Percentiles rank a stretch among this genome's conserved stretches.
phyloP scores from a whole-genome alignment of 64 coral and sea anemone genomes.

The Stichodactyla helianthus region DNA sequence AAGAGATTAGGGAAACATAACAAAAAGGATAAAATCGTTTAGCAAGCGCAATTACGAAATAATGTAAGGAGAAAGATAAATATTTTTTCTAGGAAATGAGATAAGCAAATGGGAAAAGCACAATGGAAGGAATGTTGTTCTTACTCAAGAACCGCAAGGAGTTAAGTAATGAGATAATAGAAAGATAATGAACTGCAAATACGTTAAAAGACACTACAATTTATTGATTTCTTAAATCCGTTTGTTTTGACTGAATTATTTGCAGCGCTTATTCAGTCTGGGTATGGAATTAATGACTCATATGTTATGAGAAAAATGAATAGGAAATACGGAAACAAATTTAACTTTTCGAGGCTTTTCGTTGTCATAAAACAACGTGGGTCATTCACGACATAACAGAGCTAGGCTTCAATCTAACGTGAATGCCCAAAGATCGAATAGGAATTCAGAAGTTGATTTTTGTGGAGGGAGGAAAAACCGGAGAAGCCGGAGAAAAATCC shows the following conservation, averaged over 20 bases:
- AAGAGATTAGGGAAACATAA: neutral
- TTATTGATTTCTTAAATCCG: neutral
- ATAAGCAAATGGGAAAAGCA: slow-evolving; percentile 6
- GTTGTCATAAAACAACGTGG: too few species aligned
- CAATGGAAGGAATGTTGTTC: neutral
- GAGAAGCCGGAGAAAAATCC: too few species aligned
- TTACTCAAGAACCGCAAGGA: neutral
- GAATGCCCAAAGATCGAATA: too few species aligned
- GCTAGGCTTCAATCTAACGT: too few species aligned
- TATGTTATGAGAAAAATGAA: neutral
- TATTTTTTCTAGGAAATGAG: neutral
- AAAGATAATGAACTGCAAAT: neutral
- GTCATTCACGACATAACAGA: too few species aligned
- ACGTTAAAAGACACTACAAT: neutral
- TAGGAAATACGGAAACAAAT: neutral
- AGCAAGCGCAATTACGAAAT: too few species aligned
- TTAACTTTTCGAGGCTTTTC: too few species aligned
- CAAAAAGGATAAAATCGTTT: neutral
- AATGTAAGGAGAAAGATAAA: neutral
- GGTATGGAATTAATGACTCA: neutral
- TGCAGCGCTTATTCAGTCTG: neutral
- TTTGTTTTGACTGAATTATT: neutral
- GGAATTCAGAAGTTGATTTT: too few species aligned
- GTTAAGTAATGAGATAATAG: slow-evolving; percentile 12
- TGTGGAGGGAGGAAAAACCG: too few species aligned